These are phyloP conservation scores for Zonitis immaculata DNA, from an alignment of 2,888 invertebrate species.

Conservation along the genomic window DNA sequence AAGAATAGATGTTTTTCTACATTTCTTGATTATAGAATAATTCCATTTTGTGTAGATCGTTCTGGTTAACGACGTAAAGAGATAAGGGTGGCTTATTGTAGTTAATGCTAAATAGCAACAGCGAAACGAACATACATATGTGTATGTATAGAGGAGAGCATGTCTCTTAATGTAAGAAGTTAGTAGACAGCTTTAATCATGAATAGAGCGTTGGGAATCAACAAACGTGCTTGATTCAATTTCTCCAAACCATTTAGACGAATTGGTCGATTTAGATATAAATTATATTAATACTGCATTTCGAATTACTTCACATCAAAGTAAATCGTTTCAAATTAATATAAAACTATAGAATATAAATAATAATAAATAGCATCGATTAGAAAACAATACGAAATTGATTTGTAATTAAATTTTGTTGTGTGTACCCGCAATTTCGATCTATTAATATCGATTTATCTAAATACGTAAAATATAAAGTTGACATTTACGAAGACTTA, in stretches of 20 bases:
- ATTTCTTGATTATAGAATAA: background rate
- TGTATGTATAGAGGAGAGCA: too few species aligned
- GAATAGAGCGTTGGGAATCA: background rate
- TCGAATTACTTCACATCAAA: background rate
- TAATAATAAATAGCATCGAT: too few species aligned
- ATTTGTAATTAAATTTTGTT: too few species aligned
- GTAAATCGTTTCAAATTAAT: too few species aligned
- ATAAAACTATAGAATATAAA: too few species aligned
- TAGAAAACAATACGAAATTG: too few species aligned
- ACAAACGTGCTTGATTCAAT: background rate
- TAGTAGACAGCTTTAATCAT: slow-evolving; percentile 5
- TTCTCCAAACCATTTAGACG: background rate
- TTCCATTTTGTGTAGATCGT: background rate
- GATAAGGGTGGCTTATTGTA: slow-evolving; percentile 1
- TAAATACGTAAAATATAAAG: slow-evolving; percentile 25
- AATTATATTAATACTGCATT: background rate
- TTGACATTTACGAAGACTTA: slow-evolving; percentile 32
- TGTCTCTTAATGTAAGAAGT: slow-evolving; percentile 1
- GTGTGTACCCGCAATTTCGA: too few species aligned
- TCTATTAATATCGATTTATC: slow-evolving; percentile 31
- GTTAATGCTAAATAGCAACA: background rate
- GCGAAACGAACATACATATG: background rate
- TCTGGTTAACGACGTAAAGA: background rate
- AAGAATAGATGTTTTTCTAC: too few species aligned
- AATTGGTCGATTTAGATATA: background rate